Evolutionary conservation across 2,888 invertebrate species (phyloP), one percentile per base, ranked within the genome.

Genomic region (Germaria angustata): DNA sequence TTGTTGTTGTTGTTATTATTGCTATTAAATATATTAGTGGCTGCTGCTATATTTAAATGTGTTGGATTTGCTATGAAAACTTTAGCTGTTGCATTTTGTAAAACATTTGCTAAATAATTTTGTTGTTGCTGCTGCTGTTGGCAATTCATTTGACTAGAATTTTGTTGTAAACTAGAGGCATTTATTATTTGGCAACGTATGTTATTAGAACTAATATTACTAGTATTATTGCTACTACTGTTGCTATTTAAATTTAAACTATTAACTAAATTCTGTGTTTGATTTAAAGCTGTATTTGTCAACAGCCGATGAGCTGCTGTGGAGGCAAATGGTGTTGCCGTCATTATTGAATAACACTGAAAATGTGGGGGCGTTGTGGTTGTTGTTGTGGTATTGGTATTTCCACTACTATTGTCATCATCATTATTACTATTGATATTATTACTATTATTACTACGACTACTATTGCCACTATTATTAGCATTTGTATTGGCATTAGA

Each of bases 171-270:
- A 86, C 85, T 87, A 86, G 86, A 85, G 79, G 85, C 81, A 78
- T 85, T 86, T 85, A 86, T 86, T 82, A 88, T 87, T 87, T 88
- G 88, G 86, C 87, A 88, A 87, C 87, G 87, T 85, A 86, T 85
- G 82, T 81, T 85, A 85, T 68, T 78, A 80, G 71, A 11, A 61
- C 61, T 75, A 46, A 51, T 72, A 81, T 66, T 69, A 32, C 17
- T 66, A 51, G 7, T 51, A 22, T 41, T 75, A 73, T 75, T 77
- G 77, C 20, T 71, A 34, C 17, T 20, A 63, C 13, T 80, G 68
- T 82, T 81, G 72, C 75, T 65, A 81, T 72, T 84, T 77, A 80
- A 80, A 80, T 84, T 81, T 84, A 77, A 77, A 78, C 84, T 75
- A 79, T 85, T 81, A 53, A 85, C 77, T 77, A 83, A 80, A 81